These are phyloP conservation scores for Alcedo quadribrachys DNA, from an alignment of 2,797 vertebrate genomes.

Conservation along the genomic window DNA sequence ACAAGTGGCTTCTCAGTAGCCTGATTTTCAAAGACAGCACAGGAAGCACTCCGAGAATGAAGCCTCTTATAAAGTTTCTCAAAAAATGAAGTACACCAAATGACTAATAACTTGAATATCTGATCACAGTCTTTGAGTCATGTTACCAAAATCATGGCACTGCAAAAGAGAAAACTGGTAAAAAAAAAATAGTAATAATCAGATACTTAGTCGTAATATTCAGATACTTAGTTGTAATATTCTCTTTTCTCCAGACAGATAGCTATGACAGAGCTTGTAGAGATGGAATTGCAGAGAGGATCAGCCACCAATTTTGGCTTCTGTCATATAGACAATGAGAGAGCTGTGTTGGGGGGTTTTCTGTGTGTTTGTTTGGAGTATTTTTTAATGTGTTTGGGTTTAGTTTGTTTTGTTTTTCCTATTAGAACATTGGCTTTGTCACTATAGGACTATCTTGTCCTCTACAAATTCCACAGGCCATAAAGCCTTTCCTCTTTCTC, in stretches of 20 bases:
- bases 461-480: background rate
- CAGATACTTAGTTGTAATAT: background rate
- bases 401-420: background rate
- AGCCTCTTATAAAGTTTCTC: background rate
- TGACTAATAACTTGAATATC: background rate
- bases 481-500: background rate
- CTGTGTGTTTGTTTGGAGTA: too few species aligned
- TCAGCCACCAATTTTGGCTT: background rate
- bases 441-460: background rate
- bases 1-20: background rate
- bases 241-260: background rate
- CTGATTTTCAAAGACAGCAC: background rate
- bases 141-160: background rate
- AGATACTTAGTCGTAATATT: background rate
- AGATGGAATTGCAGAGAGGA: background rate
- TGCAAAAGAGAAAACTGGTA: background rate
- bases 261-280: background rate
- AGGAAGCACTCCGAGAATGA: background rate
- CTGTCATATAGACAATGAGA: background rate
- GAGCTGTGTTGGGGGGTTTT: background rate
- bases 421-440: background rate
- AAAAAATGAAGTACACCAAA: background rate
- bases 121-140: background rate
- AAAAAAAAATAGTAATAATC: background rate
- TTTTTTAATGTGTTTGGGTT: too few species aligned